These are phyloP conservation scores for Corella eumyota DNA, from an alignment of 23 tunicate genomes.

Conservation along the genomic window DNA sequence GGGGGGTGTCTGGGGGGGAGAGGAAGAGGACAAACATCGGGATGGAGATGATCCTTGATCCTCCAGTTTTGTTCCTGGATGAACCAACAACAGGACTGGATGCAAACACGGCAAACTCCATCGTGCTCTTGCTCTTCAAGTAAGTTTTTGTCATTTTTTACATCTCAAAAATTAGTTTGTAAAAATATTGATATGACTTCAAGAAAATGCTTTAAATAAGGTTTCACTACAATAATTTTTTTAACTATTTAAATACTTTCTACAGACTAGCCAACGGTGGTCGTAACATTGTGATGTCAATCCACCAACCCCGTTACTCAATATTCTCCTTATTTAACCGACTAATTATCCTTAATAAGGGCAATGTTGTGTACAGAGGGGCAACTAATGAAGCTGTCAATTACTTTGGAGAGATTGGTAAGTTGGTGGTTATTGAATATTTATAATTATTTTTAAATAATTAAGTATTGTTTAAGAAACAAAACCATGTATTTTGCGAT, in stretches of 20 bases:
- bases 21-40: slow-evolving; percentile 92
- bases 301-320: slow-evolving; percentile 92
- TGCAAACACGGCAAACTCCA: slow-evolving; percentile 92
- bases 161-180: too few relatives aligned
- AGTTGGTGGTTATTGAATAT: too few relatives aligned
- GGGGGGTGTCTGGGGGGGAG: slow-evolving; percentile 91
- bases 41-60: slow-evolving; percentile 95
- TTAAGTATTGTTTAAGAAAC: too few relatives aligned
- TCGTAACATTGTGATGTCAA: slow-evolving; percentile 78
- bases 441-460: too few relatives aligned
- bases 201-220: too few relatives aligned
- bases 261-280: slow-evolving; percentile 74
- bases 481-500: too few relatives aligned
- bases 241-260: too few relatives aligned
- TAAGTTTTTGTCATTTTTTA: slow-evolving; percentile 8
- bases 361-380: slow-evolving; percentile 73
- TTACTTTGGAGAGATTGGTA: slow-evolving; percentile 63
- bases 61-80: slow-evolving; percentile 85
- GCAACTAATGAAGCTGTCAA: slow-evolving; percentile 42
- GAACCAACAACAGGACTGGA: slow-evolving; percentile 96
- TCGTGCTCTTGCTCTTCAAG: slow-evolving; percentile 78
- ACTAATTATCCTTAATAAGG: slow-evolving; percentile 50
- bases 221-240: too few relatives aligned
- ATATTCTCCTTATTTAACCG: slow-evolving; percentile 82
- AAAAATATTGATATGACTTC: too few relatives aligned